Evolutionary conservation across 2,888 invertebrate species (phyloP), one percentile per base, ranked within the genome.

Genomic region (Amorpha juglandis): DNA sequence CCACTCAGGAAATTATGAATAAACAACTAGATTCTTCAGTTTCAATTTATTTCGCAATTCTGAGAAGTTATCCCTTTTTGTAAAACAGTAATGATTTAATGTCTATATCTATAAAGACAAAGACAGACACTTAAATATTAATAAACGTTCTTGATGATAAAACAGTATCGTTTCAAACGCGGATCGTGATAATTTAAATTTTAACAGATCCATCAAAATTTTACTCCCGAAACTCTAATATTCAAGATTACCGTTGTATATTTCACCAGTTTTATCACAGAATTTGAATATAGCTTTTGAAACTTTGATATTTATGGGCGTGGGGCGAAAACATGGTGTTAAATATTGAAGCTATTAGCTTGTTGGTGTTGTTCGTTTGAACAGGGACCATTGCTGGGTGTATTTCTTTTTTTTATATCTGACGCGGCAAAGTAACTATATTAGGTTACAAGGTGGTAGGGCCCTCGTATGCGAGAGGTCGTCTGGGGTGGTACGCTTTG

Each of bases 171-270:
- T 58, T 58, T 58, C 42, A 1, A 42, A 42, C 58, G 19, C 16
- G 42, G 58, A 58, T 58, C 58, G 11, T 11, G 42, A 38, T 19
- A 58, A 58, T 58, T 58, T 63, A 48, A 63, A 47, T 63, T 63
- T 63, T 63, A n/a, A 63, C 19, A 38, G 38, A n/a, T 51, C 51
- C 51, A 63, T 63, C 63, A 63, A 63, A 63, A 50, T 63, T 63
- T 63, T 51, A 50, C 38, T 51, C 19, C 11, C 38, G 19, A 19
- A 50, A 38, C 42, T 38, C 7, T 19, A 58, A 19, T 42, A 58
- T 58, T 58, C 19, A 19, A 58, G 16, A 38, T 42, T 58, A 42
- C 19, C 42, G 19, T 58, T 55, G 3, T 38, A 53, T 42, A 21
- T 58, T 58, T 58, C 12, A 58, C 19, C 19, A 9, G 16, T 58